phyloP scores from a whole-genome alignment of 1,140 invertebrate genomes.

The Asobara japonica region DNA sequence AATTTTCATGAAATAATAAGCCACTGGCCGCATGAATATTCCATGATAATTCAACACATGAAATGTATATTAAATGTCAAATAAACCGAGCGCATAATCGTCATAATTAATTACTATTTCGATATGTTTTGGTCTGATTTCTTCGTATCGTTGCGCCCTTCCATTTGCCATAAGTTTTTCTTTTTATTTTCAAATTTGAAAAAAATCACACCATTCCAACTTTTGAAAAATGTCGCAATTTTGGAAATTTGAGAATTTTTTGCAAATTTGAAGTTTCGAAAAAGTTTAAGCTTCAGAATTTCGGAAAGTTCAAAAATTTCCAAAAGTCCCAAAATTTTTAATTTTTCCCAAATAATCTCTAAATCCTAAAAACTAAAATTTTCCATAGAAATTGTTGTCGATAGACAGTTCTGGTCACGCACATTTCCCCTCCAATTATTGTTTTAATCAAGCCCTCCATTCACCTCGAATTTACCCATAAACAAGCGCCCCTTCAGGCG shows the following conservation, averaged over 20 bases:
- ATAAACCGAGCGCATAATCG: not conserved
- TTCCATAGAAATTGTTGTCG: not conserved
- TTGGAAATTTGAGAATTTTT: not conserved
- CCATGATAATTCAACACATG: not conserved
- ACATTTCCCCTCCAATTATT: constrained; percentile 23
- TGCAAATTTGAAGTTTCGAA: not conserved
- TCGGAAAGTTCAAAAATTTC: too few species aligned
- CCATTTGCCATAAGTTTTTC: too few species aligned
- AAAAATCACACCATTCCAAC: too few species aligned
- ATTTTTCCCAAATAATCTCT: not conserved
- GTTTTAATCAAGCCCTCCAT: constrained; percentile 30
- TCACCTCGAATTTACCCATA: constrained; percentile 26
- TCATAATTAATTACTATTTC: not conserved
- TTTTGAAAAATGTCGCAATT: not conserved
- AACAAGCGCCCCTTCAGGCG: not conserved
- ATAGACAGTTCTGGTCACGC: not conserved
- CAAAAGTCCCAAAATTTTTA: not conserved
- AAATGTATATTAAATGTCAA: constrained; percentile 4
- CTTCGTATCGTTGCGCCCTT: too few species aligned
- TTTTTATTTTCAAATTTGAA: too few species aligned
- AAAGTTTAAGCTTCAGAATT: too few species aligned
- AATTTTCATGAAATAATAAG: constrained; percentile 9
- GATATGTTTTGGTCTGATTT: too few species aligned
- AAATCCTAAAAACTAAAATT: too few species aligned
- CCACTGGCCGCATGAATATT: not conserved